A percentile compares a stretch with the other conserved stretches of the same genome.
Evolutionary conservation across 1,140 invertebrate genomes (phyloP).

Genomic region (Vollenhovia emeryi): DNA sequence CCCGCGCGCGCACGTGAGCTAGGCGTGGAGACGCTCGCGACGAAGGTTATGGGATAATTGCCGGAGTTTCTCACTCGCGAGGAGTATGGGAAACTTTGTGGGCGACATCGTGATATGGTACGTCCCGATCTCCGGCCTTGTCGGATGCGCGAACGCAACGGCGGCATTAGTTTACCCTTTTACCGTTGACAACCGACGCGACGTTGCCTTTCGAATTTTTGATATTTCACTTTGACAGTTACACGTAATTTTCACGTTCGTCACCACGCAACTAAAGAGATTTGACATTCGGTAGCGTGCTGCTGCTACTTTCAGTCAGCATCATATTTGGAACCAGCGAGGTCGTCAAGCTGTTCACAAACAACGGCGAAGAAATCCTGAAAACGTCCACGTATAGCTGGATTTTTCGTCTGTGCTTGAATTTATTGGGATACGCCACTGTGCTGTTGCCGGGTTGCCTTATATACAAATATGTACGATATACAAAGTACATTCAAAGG

Average conservation of each 20-base stretch:
- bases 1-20: not conserved
- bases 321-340: constrained; percentile 86
- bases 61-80: constrained; percentile 53
- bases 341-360: constrained; percentile 85
- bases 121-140: constrained; percentile 57
- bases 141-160: not conserved
- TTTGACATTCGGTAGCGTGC: constrained; percentile 81
- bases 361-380: constrained; percentile 82
- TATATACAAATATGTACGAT: constrained; percentile 93
- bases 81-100: constrained; percentile 83
- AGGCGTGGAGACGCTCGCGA: not conserved
- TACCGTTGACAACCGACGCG: no score
- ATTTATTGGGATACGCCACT: constrained; percentile 95
- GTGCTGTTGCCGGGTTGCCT: constrained; percentile 94
- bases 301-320: constrained; percentile 84
- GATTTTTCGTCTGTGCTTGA: constrained; percentile 91
- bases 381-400: constrained; percentile 87
- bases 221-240: not conserved
- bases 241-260: not conserved
- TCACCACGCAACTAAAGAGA: constrained; percentile 46
- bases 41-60: constrained; percentile 63
- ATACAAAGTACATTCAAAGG: constrained; percentile 93
- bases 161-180: not conserved
- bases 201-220: not conserved
- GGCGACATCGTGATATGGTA: constrained; percentile 83